These are phyloP conservation scores for Synergus gifuensis DNA, from an alignment of 2,888 invertebrate genomes.

Conservation along the genomic window DNA sequence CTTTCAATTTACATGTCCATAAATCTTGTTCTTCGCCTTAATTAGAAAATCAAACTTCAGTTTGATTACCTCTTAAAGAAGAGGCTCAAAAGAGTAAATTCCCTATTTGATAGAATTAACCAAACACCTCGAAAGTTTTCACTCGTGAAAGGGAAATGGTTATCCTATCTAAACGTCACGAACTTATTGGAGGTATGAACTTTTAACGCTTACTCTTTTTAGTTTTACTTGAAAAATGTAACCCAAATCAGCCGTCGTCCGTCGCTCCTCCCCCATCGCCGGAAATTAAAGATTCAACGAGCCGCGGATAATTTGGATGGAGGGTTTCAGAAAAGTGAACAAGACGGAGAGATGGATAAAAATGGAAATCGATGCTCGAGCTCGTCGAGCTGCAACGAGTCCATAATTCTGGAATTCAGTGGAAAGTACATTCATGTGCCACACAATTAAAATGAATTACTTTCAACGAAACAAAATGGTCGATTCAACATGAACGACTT, in stretches of 20 bases:
- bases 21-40: too few species aligned
- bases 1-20: too few species aligned
- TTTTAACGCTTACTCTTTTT: slow-evolving; percentile 39
- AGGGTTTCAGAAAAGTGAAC: slow-evolving; percentile 45
- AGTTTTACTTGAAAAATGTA: slow-evolving; percentile 57
- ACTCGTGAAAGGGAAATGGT: slow-evolving; percentile 19
- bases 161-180: slow-evolving; percentile 15
- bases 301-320: slow-evolving; percentile 69
- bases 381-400: slow-evolving; percentile 32
- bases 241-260: slow-evolving; percentile 57
- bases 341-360: slow-evolving; percentile 53
- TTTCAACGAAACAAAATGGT: background rate
- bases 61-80: background rate
- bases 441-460: background rate
- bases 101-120: slow-evolving; percentile 12
- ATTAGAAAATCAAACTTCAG: background rate
- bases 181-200: slow-evolving; percentile 10
- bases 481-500: background rate
- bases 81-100: background rate
- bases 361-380: slow-evolving; percentile 69
- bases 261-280: slow-evolving; percentile 57
- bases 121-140: slow-evolving; percentile 18
- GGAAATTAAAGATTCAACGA: slow-evolving; percentile 76
- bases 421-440: background rate
- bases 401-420: slow-evolving; percentile 20